Evolutionary conservation across 2,113 vertebrate species (phyloP), one percentile per base, ranked within the genome.

Genomic region (Archilochus colubris): DNA sequence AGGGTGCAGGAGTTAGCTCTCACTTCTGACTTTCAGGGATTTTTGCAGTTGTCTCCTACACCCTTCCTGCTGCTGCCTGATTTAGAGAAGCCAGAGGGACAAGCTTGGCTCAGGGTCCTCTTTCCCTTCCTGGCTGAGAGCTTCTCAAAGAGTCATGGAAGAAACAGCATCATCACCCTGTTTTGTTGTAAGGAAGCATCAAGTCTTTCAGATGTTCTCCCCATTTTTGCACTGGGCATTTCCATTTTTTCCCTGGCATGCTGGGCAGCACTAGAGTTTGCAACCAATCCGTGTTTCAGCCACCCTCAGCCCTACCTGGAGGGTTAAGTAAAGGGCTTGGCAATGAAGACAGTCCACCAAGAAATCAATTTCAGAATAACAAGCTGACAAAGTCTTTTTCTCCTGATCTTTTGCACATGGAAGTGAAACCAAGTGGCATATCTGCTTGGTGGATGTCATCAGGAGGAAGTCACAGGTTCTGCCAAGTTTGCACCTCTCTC

Each of bases 401-500:
- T 80, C 48, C 54, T 81, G 21, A 44, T 64, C 77, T 75, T 72
- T 46, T 87, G 61, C 31, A 58, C 20, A 2, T 40, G 25, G 54
- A 95, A 75, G 61, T 51, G 54, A 79, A 89, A 75, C 18, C 19
- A 61, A 88, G 73, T 30, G 55, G 11, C 8, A 1, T 54, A 33
- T 33, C 53, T 75, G 10, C 30, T 62, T 54, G 36, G 48, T 66
- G 81, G 75, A 64, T 70, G n/a, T 40, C 66, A 66, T 44, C 66
- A 66, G 70, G 54, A 84, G 46, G 27, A 95, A 95, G 50, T 4
- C 4, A 64, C 76, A 83, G 61, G 88, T 61, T 75, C 51, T 66
- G 76, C 46, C 12, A 61, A 68, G 18, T 81, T 83, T 91, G 19
- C 73, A 75, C 24, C 21, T 78, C 31, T 81, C 57, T 50, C 31